These are phyloP conservation scores for Myopa testacea DNA, from an alignment of 2,888 invertebrate species.

Conservation along the genomic window DNA sequence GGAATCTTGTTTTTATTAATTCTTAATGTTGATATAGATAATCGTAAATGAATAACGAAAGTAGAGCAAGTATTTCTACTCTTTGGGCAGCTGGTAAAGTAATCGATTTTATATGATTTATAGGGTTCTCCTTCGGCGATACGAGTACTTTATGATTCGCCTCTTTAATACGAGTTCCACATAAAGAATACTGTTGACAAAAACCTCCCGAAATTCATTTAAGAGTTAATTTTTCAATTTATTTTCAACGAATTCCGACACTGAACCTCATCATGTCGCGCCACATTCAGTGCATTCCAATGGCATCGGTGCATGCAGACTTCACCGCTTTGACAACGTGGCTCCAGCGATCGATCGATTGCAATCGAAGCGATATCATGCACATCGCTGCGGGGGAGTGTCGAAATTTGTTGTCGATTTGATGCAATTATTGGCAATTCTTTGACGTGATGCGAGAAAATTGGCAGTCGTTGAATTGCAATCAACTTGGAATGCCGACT, in stretches of 20 bases:
- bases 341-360: conserved; percentile 19
- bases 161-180: no score
- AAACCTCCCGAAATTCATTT: neutral
- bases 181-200: neutral
- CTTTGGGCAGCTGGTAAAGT: no score
- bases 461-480: conserved; percentile 17
- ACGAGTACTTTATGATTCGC: no score
- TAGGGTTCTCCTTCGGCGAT: no score
- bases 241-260: neutral
- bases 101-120: no score
- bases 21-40: no score
- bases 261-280: neutral
- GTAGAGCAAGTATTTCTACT: no score
- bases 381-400: neutral
- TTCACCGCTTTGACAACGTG: conserved; percentile 3
- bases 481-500: conserved; percentile 15
- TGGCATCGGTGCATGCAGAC: neutral
- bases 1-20: no score
- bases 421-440: conserved; percentile 31
- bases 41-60: no score
- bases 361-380: neutral
- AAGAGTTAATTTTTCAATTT: conserved; percentile 3
- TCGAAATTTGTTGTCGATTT: conserved; percentile 18
- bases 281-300: neutral
- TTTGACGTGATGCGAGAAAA: conserved; percentile 24